phyloP scores from a whole-genome alignment of 2,888 invertebrate genomes.

The Chesias legatella region DNA sequence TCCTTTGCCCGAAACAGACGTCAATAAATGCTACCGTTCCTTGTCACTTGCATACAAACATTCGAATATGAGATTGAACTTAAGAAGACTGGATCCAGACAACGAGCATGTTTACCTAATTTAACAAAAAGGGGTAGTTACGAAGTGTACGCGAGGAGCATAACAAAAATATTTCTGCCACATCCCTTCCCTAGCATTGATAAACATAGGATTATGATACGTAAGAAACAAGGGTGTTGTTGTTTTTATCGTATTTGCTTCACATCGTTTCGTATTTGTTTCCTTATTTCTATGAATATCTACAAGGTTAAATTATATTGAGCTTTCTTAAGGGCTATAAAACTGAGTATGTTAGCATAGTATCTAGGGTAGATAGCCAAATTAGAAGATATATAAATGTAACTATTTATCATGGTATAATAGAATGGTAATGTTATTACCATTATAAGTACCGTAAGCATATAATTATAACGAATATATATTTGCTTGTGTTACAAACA shows the following conservation, averaged over 20 bases:
- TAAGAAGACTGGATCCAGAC: background rate
- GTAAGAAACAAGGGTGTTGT: constrained; percentile 60
- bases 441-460: no score
- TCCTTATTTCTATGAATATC: constrained; percentile 30
- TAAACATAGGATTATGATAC: constrained; percentile 66
- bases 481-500: no score
- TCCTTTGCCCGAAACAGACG: no score
- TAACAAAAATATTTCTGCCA: constrained; percentile 69
- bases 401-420: no score
- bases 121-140: background rate
- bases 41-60: background rate
- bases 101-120: background rate
- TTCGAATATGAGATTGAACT: background rate
- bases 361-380: no score
- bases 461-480: no score
- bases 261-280: constrained; percentile 43
- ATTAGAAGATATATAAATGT: no score
- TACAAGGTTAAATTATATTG: constrained; percentile 8
- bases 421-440: no score
- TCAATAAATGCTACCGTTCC: no score
- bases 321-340: background rate
- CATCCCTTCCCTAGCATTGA: constrained; percentile 38
- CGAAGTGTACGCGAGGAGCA: constrained; percentile 34
- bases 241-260: constrained; percentile 58
- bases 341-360: constrained; percentile 9